A percentile compares a stretch with the other conserved stretches of the same genome.
Conservation (phyloP, 2,797 vertebrate species). For the Dryobates pubescens region DNA sequence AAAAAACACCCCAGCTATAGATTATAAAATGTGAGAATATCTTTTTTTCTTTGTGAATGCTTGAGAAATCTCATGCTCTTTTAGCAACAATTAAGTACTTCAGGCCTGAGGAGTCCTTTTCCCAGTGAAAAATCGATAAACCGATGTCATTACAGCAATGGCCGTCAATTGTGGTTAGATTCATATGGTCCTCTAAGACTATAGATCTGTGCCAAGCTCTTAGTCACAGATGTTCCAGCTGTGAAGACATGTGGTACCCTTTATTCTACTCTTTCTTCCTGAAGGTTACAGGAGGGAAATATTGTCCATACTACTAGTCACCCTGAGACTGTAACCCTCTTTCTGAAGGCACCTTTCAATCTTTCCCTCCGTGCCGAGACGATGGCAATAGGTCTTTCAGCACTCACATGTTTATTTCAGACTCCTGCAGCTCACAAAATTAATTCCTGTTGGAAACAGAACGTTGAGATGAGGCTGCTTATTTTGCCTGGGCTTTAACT, state of each 20-base stretch:
- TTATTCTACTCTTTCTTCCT: background rate
- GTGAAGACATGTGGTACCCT: background rate
- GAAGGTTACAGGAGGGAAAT: background rate
- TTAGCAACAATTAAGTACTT: background rate
- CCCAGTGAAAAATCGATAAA: background rate
- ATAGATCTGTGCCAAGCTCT: background rate
- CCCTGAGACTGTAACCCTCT: background rate
- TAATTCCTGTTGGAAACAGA: slow-evolving; percentile 52
- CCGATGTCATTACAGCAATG: background rate
- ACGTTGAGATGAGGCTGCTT: background rate
- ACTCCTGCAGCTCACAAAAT: slow-evolving; percentile 42
- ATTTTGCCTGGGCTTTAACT: slow-evolving; percentile 36
- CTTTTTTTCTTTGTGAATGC: background rate
- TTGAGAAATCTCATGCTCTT: background rate
- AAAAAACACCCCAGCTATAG: background rate
- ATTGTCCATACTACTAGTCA: background rate
- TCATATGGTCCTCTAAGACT: background rate
- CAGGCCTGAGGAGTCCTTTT: background rate
- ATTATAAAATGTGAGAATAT: background rate
- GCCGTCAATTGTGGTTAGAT: background rate
- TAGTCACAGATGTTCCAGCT: slow-evolving; percentile 27
- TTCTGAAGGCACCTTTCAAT: slow-evolving; percentile 23
- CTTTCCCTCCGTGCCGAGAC: slow-evolving; percentile 20
- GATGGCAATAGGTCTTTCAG: slow-evolving; percentile 31
- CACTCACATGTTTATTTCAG: slow-evolving; percentile 22